Base-by-base conservation (phyloP, 2,888 invertebrate species). In the Microdon myrmicae region DNA sequence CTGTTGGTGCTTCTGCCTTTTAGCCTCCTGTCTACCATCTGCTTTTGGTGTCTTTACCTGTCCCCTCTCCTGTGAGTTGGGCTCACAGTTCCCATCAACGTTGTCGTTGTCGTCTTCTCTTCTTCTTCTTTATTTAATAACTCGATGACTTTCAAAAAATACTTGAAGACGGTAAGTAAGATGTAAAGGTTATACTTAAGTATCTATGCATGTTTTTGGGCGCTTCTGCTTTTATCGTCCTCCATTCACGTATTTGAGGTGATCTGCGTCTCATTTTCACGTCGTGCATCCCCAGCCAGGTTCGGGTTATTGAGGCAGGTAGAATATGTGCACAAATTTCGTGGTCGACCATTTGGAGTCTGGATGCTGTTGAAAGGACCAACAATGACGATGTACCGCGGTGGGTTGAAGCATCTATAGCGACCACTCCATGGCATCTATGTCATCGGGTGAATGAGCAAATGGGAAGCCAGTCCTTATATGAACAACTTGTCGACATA, bases 61-160 rank as follows among this genome's bases (percentile, higher is more conserved):
- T n/a, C n/a, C n/a, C n/a, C n/a, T n/a, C n/a, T n/a, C n/a, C n/a
- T n/a, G n/a, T n/a, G n/a, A n/a, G n/a, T n/a, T n/a, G n/a, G n/a
- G n/a, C n/a, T n/a, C n/a, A n/a, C n/a, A n/a, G n/a, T n/a, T n/a
- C n/a, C n/a, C n/a, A n/a, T n/a, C n/a, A n/a, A n/a, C n/a, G n/a
- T n/a, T n/a, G n/a, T n/a, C n/a, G n/a, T n/a, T n/a, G n/a, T n/a
- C n/a, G n/a, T 22, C 22, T 5, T 22, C 8, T 5, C 22, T 22
- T 6, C 5, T 6, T 5, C n/a, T 59, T 66, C 66, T 59, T 66
- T 48, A 66, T 59, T 66, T 66, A 66, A 66, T 66, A 66, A 66
- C 66, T 66, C 59, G 54, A 66, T 66, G 66, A 66, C 66, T 66
- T 59, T 66, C 59, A 66, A 37, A 66, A 66, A 66, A 66, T 66